Conservation (phyloP, 2,113 vertebrate genomes). For the Polypterus bichir region DNA sequence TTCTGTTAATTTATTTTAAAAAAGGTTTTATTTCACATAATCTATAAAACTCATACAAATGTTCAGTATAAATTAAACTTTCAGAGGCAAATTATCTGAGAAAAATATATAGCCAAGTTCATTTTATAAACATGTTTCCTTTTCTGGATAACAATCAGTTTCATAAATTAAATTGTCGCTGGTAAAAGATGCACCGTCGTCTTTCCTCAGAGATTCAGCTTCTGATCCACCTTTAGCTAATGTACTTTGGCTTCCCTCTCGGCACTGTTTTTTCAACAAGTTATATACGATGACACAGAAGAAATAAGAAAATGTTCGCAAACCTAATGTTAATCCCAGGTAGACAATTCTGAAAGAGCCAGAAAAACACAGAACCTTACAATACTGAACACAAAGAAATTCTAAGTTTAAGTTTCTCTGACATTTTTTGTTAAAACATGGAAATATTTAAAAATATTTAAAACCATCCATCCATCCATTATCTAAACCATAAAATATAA, state of each 20-base stretch:
- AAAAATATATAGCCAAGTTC: conserved; percentile 15
- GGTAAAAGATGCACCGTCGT: conserved; percentile 39
- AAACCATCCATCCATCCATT: background rate
- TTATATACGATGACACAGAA: conserved; percentile 60
- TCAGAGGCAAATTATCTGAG: conserved; percentile 19
- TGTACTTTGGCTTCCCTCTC: conserved; percentile 34
- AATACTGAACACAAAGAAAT: background rate
- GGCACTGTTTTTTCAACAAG: conserved; percentile 52
- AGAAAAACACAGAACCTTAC: background rate
- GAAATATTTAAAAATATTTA: background rate
- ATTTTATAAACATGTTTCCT: conserved; percentile 67
- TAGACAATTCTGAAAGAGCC: conserved; percentile 59
- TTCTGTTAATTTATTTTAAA: conserved; percentile 31
- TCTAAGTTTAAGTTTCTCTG: background rate
- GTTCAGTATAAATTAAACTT: conserved; percentile 28
- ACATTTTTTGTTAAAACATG: background rate
- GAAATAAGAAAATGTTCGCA: conserved; percentile 66
- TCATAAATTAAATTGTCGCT: conserved; percentile 42
- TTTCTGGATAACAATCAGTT: conserved; percentile 49
- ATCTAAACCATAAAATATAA: background rate
- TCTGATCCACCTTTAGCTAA: conserved; percentile 40
- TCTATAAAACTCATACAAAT: conserved; percentile 13
- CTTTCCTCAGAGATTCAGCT: conserved; percentile 44
- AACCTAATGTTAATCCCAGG: conserved; percentile 67
- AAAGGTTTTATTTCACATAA: conserved; percentile 24